Base-by-base conservation (phyloP, 2,113 vertebrate species). In the Bubo blakistoni region DNA sequence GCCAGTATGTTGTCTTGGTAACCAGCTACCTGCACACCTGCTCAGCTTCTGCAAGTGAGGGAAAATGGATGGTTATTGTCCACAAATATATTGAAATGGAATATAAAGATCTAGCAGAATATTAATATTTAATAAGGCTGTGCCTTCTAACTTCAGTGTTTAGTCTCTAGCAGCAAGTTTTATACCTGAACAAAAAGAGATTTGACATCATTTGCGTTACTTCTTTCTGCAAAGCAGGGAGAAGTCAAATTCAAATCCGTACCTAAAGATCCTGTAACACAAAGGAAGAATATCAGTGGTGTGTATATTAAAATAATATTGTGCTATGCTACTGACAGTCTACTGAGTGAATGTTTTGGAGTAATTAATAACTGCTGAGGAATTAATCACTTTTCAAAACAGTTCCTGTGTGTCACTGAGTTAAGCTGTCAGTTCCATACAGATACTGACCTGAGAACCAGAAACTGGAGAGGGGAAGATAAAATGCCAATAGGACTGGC, bases 11-110 rank as follows among this genome's bases (percentile, higher is more conserved):
- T 98, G 98, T 97, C 98, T 98, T 98, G 97, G 98, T 97, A 98
- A 98, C 98, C 97, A 94, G 97, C 98, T 98, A 98, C 98, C 98
- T 98, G 98, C 98, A 98, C 98, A 98, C 97, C 98, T 98, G 98
- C 98, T 98, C 77, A 0, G 92, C 94, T 97, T 87, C 97, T 98
- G 73, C 94, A 97, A 97, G 96, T 97, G 96, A 96, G 94, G 93
- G 95, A 94, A 95, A 94, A 90, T 97, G 91, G 95, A 93, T 98
- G 96, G 94, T 97, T 98, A 98, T 97, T 97, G 97, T 97, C 94
- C 58, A 46, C 92, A 97, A 98, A 98, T 98, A 98, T 97, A 97
- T 96, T 84, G 92, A 97, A 98, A 96, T 94, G 96, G 97, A 97
- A 97, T 98, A 97, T 94, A 98, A 97, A 98, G 98, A 98, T 97